Conservation (phyloP, 2,797 vertebrate species). For the Onychomys arenicola region DNA sequence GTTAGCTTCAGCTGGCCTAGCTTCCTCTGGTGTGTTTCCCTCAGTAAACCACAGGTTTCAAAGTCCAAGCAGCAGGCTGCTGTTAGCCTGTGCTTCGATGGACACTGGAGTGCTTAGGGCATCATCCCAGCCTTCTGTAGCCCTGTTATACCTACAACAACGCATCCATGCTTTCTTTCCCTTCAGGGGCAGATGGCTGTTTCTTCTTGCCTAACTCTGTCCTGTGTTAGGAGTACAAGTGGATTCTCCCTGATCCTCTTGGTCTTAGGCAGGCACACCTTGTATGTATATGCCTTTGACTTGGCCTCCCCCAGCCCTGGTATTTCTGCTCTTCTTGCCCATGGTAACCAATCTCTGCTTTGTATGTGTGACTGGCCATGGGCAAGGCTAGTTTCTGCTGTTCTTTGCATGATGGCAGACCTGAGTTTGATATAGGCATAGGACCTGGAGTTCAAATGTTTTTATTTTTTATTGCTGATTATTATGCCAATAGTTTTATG, state of each 20-base stretch:
- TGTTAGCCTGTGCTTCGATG: not conserved
- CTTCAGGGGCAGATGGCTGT: not conserved
- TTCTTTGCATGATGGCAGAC: not conserved
- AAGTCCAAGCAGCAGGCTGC: not conserved
- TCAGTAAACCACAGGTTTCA: not conserved
- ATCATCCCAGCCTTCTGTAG: not conserved
- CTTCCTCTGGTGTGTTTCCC: not conserved
- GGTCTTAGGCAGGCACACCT: not conserved
- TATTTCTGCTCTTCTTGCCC: not conserved
- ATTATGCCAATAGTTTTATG: not conserved
- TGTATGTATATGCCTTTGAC: not conserved
- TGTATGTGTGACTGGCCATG: not conserved
- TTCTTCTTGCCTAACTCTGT: not conserved
- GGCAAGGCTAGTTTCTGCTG: not conserved
- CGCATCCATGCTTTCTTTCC: not conserved
- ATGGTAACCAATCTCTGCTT: not conserved
- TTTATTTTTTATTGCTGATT: not conserved
- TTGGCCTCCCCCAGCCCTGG: too few relatives aligned
- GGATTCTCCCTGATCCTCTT: not conserved
- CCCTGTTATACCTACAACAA: not conserved
- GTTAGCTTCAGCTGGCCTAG: not conserved
- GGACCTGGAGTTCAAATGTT: not conserved
- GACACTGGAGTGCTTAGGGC: not conserved
- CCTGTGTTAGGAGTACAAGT: not conserved
- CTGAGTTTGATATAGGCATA: not conserved